phyloP scores from a whole-genome alignment of 2,888 invertebrate genomes.

The Eumacrocentrus americanus region DNA sequence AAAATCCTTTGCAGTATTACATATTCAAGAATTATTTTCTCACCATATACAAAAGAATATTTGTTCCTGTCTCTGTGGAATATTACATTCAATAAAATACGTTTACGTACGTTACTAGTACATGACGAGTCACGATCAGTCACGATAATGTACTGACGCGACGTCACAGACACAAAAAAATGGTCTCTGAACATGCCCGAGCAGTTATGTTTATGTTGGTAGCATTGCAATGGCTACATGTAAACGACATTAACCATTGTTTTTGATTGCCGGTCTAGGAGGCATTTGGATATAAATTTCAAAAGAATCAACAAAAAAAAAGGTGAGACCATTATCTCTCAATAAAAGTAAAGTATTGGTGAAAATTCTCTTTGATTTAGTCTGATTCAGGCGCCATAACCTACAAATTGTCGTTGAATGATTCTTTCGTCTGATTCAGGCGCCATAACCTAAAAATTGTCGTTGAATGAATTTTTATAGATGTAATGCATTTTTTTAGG shows the following conservation, averaged over 20 bases:
- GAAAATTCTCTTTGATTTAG: too few species aligned
- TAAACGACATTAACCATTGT: neutral
- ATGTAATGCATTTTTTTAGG: neutral
- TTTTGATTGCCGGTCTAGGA: too few species aligned
- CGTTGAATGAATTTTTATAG: neutral
- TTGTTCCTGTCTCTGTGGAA: too few species aligned
- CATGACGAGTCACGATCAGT: conserved; percentile 4
- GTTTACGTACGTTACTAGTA: too few species aligned
- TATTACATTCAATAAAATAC: too few species aligned
- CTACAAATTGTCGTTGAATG: neutral
- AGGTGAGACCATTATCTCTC: too few species aligned
- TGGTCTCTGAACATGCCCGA: neutral
- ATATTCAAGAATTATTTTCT: too few species aligned
- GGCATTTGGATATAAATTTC: too few species aligned
- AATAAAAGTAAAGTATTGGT: too few species aligned
- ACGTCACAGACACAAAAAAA: neutral
- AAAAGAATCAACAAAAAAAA: too few species aligned
- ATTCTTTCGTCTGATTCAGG: neutral
- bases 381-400: neutral
- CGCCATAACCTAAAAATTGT: neutral
- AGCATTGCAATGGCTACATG: neutral
- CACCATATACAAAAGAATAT: neutral
- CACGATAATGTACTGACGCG: neutral
- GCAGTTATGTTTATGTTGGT: neutral
- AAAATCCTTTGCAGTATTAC: too few species aligned